Percentiles rank a stretch among this genome's conserved stretches.
phyloP scores from a whole-genome alignment of 2,113 vertebrate species.

The Porphyrio hochstetteri region DNA sequence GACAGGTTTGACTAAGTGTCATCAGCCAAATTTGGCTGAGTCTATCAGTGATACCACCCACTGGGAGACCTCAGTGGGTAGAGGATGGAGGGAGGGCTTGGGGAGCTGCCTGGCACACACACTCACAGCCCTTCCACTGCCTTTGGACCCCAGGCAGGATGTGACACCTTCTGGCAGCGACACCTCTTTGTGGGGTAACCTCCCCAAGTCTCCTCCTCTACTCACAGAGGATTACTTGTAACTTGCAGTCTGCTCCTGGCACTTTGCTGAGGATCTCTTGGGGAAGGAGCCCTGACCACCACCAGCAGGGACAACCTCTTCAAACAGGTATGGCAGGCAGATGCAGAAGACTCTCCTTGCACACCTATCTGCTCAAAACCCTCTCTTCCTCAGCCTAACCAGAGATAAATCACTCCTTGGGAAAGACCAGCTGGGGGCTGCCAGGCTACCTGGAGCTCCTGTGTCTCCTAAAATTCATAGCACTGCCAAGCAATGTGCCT shows the following conservation, averaged over 20 bases:
- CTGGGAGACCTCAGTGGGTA: not conserved
- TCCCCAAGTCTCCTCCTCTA: not conserved
- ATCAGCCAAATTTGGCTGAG: not conserved
- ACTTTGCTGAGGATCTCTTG: not conserved
- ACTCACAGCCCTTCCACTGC: not conserved
- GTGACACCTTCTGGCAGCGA: not conserved
- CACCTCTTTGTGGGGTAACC: not conserved
- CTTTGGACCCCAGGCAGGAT: not conserved
- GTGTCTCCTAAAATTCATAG: rapidly evolving
- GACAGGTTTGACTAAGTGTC: not conserved
- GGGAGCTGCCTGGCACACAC: not conserved
- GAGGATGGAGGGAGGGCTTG: not conserved
- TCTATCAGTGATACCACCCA: not conserved
- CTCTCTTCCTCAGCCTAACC: not conserved
- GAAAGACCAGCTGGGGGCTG: not conserved
- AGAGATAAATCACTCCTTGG: not conserved
- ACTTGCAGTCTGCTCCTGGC: rapidly evolving
- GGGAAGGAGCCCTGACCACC: not conserved
- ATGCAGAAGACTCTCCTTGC: not conserved
- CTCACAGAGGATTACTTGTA: too few relatives aligned
- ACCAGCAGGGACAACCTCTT: not conserved
- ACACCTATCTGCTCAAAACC: not conserved
- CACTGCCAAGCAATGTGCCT: not conserved
- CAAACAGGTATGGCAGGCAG: not conserved
- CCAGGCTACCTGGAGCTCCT: not conserved